These are phyloP conservation scores for Stenichneumon culpator DNA, from an alignment of 2,888 invertebrate genomes.

Conservation along the genomic window DNA sequence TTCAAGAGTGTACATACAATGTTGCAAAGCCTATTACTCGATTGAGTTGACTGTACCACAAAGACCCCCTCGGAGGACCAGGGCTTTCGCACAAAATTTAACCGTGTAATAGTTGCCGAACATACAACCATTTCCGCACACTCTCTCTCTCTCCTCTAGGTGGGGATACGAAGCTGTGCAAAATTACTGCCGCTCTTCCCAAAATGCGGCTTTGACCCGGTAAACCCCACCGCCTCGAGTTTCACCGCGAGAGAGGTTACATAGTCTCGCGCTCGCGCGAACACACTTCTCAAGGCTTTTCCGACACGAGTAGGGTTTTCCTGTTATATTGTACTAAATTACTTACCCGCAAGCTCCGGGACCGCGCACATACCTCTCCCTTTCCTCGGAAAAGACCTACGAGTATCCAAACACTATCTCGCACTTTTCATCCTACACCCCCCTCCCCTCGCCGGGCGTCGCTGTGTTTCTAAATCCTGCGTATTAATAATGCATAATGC, in stretches of 20 bases:
- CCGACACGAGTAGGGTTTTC: constrained; percentile 11
- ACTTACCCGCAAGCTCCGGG: neutral
- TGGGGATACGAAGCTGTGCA: constrained; percentile 36
- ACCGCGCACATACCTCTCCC: neutral
- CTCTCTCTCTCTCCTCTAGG: neutral
- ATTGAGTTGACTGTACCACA: no score
- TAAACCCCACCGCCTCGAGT: constrained; percentile 22
- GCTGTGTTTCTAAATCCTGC: constrained; percentile 6
- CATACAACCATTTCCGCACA: neutral
- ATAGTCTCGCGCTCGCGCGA: neutral
- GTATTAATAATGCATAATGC: constrained; percentile 48
- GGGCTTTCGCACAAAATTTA: constrained; percentile 12
- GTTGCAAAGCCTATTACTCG: no score
- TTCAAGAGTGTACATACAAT: no score
- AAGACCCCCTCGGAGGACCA: neutral
- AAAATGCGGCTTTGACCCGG: constrained; percentile 54
- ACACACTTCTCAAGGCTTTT: constrained; percentile 4
- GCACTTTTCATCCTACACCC: constrained; percentile 2
- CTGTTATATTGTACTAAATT: constrained; percentile 41
- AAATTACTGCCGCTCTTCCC: constrained; percentile 38
- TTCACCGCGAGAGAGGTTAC: neutral
- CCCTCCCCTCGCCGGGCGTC: neutral
- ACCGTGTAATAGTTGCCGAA: neutral
- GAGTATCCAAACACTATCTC: neutral
- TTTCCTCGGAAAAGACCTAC: neutral